phyloP scores from a whole-genome alignment of 2,888 invertebrate species.

The Liopterus haemorrhoidalis region DNA sequence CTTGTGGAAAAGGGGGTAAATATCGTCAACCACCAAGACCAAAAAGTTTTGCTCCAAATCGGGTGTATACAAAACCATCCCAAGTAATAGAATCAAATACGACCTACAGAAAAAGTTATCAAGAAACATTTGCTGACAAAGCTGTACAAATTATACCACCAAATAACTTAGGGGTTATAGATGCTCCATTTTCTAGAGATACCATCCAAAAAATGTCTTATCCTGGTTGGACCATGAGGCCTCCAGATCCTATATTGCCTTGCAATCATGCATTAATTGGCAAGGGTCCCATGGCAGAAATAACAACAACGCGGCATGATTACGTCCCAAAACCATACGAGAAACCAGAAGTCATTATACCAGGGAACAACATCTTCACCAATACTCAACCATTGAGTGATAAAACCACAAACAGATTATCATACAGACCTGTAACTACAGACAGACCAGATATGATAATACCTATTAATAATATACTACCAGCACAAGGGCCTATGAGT shows the following conservation, averaged over 20 bases:
- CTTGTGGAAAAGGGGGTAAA: constrained; percentile 27
- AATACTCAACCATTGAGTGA: constrained; percentile 46
- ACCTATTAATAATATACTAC: constrained; percentile 37
- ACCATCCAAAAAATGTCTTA: constrained; percentile 54
- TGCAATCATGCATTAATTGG: constrained; percentile 58
- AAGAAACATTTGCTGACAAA: constrained; percentile 47
- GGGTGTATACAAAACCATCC: constrained; percentile 53
- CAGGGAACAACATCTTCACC: constrained; percentile 39
- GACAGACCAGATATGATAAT: constrained; percentile 39
- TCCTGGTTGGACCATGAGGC: constrained; percentile 51
- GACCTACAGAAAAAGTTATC: constrained; percentile 60
- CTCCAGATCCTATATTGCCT: constrained; percentile 54
- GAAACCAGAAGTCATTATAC: constrained; percentile 45
- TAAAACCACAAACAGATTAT: constrained; percentile 54
- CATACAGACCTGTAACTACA: constrained; percentile 48
- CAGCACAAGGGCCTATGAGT: constrained; percentile 34
- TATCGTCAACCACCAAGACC: constrained; percentile 54
- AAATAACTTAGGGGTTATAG: constrained; percentile 44
- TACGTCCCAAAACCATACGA: constrained; percentile 59
- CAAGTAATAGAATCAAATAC: constrained; percentile 56
- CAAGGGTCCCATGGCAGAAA: constrained; percentile 62
- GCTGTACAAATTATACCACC: constrained; percentile 41
- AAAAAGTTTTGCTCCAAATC: constrained; percentile 52
- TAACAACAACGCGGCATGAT: constrained; percentile 69
- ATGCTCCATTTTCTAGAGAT: constrained; percentile 46